Percentiles rank a stretch among this genome's conserved stretches.
Conservation (phyloP, 2,888 invertebrate species). For the Rotaria socialis region DNA sequence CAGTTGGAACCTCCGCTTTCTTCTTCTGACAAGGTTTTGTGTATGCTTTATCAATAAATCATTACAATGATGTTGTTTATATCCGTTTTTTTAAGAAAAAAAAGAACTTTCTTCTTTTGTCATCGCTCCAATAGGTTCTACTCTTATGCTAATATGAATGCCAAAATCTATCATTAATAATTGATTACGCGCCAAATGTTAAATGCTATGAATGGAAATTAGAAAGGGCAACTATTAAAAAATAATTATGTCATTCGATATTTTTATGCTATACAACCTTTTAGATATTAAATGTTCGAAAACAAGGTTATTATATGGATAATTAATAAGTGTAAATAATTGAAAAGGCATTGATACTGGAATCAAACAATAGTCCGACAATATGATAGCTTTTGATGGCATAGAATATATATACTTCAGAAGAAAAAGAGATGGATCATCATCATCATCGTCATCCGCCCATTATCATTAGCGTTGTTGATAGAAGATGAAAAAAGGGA, state of each 20-base stretch:
- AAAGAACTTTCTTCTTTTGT: neutral
- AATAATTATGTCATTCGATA: neutral
- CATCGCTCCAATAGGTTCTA: neutral
- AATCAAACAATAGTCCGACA: neutral
- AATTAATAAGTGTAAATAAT: neutral
- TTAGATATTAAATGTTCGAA: neutral
- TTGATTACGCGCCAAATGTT: neutral
- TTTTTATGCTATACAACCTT: neutral
- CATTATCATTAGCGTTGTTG: constrained; percentile 1
- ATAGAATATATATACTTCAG: neutral
- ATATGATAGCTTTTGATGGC: neutral
- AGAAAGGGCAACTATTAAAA: neutral
- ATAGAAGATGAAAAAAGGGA: neutral
- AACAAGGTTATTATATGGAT: neutral
- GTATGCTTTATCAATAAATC: neutral
- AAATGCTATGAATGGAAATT: neutral
- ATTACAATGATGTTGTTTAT: neutral
- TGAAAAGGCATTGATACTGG: neutral
- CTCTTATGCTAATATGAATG: neutral
- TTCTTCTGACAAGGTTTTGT: neutral
- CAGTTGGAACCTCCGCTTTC: neutral
- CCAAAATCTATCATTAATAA: neutral
- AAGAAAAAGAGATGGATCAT: neutral
- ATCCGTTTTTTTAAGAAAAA: neutral
- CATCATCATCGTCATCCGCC: no score